Conservation (phyloP, 64 coral and sea anemone species). For the Montipora foliosa region DNA sequence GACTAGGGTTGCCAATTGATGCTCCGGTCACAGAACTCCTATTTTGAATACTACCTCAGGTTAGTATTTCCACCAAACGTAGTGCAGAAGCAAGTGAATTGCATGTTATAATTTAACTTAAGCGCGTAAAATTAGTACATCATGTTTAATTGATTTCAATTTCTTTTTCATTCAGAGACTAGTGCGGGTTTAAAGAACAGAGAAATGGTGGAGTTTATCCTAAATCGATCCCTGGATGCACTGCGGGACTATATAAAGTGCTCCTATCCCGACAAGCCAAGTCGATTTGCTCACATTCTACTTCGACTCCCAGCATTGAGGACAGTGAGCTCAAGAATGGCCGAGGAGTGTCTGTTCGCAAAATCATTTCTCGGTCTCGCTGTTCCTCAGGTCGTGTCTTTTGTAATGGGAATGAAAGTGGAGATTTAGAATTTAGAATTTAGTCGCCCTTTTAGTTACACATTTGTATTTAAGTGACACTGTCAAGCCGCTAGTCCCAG, state of each 20-base stretch:
- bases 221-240: constrained; percentile 88
- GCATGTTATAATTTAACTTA: too few species aligned
- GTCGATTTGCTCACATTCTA: constrained; percentile 94
- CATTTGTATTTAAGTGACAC: too few species aligned
- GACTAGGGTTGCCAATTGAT: too few species aligned
- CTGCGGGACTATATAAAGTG: constrained; percentile 95
- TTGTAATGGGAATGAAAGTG: constrained; percentile 51
- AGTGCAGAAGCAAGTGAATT: too few species aligned
- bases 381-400: constrained; percentile 74
- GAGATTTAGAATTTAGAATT: not conserved
- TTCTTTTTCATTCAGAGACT: constrained; percentile 58
- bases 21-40: too few species aligned
- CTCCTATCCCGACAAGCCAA: constrained; percentile 98
- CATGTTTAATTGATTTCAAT: not conserved
- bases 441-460: too few species aligned
- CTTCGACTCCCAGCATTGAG: constrained; percentile 89
- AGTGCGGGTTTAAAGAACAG: constrained; percentile 85
- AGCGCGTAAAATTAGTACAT: too few species aligned
- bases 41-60: too few species aligned
- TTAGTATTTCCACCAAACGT: too few species aligned
- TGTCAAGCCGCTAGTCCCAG: too few species aligned
- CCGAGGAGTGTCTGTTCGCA: constrained; percentile 81
- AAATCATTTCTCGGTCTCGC: constrained; percentile 86
- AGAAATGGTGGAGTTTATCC: constrained; percentile 86
- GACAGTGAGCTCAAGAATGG: constrained; percentile 75